Evolutionary conservation across 2,113 vertebrate species (phyloP), one percentile per base, ranked within the genome.

Genomic region (Poecile atricapillus): DNA sequence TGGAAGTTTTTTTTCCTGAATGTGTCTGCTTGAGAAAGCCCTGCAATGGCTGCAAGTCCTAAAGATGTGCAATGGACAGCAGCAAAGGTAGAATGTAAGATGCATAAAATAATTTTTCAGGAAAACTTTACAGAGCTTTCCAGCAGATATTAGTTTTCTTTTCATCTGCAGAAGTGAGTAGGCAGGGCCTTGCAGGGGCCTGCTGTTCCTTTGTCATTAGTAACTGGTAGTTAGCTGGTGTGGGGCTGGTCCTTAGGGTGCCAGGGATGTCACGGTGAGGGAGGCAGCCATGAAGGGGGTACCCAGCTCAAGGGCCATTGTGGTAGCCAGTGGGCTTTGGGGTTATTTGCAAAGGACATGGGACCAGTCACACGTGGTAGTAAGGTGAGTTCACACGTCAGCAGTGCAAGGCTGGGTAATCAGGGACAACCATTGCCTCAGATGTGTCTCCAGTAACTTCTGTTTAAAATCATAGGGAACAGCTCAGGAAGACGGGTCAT

Each of bases 211-310:
- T 17, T 2, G 0, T 53, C 62, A 41, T 33, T 47, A 3, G 23
- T 27, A 13, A 2, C 17, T 30, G 24, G 37, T 16, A 8, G 17
- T 28, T 39, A 53, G 4, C 46, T 30, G 47, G 20, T 6, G 2
- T 8, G 35, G 43, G 35, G 8, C 60, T 58, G 19, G 35, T 44
- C 22, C 4, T 1, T 24, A 24, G 10, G 14, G 21, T 43, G 23
- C 24, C 65, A 22, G 39, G 19, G 5, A 3, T 15, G n/a, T 64
- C 64, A 21, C 1, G 0, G 25, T 8, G 11, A 4, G 7, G 15
- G 17, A 11, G 47, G 28, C 56, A 31, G 52, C 37, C 8, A 3
- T 7, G 25, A 55, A 50, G 13, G 15, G 1, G 30, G 3, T 39
- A 33, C 12, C 43, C 53, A 71, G 7, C 5, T 11, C 22, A 24